A percentile compares a stretch with the other conserved stretches of the same genome.
Evolutionary conservation across 2,113 vertebrate species (phyloP).

Genomic region (Embiotoca jacksoni): DNA sequence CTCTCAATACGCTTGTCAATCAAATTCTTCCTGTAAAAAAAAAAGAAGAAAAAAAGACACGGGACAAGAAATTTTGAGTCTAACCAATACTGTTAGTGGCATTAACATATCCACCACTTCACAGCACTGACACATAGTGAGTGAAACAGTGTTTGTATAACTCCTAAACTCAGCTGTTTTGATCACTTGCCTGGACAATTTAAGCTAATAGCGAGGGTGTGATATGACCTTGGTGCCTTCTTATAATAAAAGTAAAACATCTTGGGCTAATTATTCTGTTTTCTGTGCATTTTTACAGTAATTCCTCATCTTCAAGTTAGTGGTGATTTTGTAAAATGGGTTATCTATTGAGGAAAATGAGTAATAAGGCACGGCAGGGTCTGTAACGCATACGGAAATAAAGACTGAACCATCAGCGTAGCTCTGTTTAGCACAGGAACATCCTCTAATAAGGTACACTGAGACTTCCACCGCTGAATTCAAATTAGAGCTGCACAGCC

Average conservation of each 20-base stretch:
- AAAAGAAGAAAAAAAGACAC: slow-evolving; percentile 22
- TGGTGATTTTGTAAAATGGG: slow-evolving; percentile 13
- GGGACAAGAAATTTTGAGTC: neutral
- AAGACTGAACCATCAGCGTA: slow-evolving; percentile 36
- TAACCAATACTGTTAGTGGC: neutral
- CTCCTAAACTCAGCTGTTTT: neutral
- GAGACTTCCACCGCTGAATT: slow-evolving; percentile 38
- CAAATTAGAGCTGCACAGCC: slow-evolving; percentile 53
- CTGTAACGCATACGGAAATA: slow-evolving; percentile 22
- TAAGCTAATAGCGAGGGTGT: neutral
- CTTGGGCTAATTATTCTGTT: neutral
- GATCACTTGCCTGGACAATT: neutral
- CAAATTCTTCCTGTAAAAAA: slow-evolving; percentile 87
- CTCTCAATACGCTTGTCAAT: slow-evolving; percentile 95
- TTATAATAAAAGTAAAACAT: neutral
- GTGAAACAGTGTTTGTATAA: neutral
- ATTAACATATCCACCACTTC: neutral
- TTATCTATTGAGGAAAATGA: slow-evolving; percentile 19
- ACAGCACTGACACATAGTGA: neutral
- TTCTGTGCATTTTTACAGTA: slow-evolving; percentile 18
- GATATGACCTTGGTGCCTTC: neutral
- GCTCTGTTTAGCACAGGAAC: slow-evolving; percentile 11
- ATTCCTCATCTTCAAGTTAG: slow-evolving; percentile 20
- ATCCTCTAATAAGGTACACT: slow-evolving; percentile 30
- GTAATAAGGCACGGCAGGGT: slow-evolving; percentile 10